These are phyloP conservation scores for Magallana nippona DNA, from an alignment of 2,888 invertebrate species.

Conservation along the genomic window DNA sequence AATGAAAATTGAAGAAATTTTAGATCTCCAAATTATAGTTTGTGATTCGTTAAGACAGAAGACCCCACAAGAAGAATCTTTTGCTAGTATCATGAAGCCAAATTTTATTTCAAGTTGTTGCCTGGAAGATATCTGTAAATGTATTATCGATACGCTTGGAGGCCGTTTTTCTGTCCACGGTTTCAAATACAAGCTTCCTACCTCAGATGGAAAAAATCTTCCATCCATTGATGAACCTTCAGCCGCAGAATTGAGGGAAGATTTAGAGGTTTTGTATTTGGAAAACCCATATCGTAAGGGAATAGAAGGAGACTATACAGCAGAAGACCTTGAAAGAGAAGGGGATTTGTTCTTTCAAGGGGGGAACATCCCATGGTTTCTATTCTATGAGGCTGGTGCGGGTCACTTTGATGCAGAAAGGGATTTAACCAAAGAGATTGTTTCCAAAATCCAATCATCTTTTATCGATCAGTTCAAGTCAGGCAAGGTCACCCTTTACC, in stretches of 20 bases:
- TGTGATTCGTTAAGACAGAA: constrained; percentile 6
- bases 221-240: constrained; percentile 39
- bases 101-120: neutral
- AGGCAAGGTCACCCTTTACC: constrained; percentile 55
- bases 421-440: constrained; percentile 43
- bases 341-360: constrained; percentile 52
- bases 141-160: neutral
- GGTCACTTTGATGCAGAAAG: constrained; percentile 53
- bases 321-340: constrained; percentile 48
- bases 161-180: neutral
- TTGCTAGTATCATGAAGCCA: constrained; percentile 10
- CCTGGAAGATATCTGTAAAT: neutral
- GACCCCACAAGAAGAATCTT: neutral
- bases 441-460: constrained; percentile 37
- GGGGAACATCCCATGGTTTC: constrained; percentile 52
- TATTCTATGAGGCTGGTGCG: constrained; percentile 49
- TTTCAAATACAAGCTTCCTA: constrained; percentile 48
- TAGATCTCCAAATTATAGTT: neutral
- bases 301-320: constrained; percentile 19
- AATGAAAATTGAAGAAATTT: constrained; percentile 37
- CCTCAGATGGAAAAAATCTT: constrained; percentile 19
- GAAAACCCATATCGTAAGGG: constrained; percentile 42
- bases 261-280: constrained; percentile 53
- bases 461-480: constrained; percentile 49
- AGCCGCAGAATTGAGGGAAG: constrained; percentile 50